Evolutionary conservation across 1,140 invertebrate genomes (phyloP).

Genomic region (Saxidomus purpurata): DNA sequence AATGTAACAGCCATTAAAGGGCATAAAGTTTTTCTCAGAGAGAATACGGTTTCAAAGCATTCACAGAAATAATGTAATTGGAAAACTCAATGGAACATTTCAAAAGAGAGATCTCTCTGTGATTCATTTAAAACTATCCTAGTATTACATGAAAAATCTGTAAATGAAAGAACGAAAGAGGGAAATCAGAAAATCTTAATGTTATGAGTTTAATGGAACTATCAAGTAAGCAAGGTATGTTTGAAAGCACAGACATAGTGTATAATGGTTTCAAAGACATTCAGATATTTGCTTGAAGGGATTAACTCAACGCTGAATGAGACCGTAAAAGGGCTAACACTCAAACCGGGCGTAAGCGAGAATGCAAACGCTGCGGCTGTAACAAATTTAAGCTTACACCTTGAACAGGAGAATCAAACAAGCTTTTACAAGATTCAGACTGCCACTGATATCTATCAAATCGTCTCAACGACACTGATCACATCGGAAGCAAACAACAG

Average conservation of each 20-base stretch:
- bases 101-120: too few relatives aligned
- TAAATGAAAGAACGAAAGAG: too few relatives aligned
- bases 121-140: too few relatives aligned
- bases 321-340: background rate
- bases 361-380: background rate
- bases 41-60: too few relatives aligned
- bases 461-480: slow-evolving; percentile 12
- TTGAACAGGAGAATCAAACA: background rate
- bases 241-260: background rate
- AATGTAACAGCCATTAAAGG: too few relatives aligned
- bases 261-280: slow-evolving; percentile 9
- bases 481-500: background rate
- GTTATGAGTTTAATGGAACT: background rate
- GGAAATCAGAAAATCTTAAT: background rate
- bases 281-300: background rate
- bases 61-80: too few relatives aligned
- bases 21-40: too few relatives aligned
- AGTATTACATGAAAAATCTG: too few relatives aligned
- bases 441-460: background rate
- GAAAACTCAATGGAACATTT: too few relatives aligned
- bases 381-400: background rate
- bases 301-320: background rate
- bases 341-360: background rate
- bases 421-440: slow-evolving; percentile 12
- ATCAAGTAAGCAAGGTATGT: background rate